These are phyloP conservation scores for Panthera uncia DNA, from an alignment of 2,113 vertebrate species.

Conservation along the genomic window DNA sequence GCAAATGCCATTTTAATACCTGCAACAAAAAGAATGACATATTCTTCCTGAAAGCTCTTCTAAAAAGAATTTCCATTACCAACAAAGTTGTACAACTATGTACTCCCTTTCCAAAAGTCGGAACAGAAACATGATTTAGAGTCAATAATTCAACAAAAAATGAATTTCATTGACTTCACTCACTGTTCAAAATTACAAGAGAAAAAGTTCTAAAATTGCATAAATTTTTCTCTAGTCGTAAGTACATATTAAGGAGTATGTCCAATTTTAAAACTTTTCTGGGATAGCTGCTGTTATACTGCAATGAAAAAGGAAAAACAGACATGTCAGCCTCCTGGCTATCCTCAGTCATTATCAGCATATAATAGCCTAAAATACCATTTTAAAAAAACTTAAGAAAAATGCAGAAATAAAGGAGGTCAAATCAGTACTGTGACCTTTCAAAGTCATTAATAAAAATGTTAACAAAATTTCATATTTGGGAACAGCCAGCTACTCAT, in stretches of 20 bases:
- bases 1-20: constrained; percentile 85
- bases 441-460: constrained; percentile 45
- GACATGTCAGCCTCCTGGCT: not conserved
- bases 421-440: not conserved
- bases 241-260: constrained; percentile 28
- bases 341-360: not conserved
- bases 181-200: constrained; percentile 10
- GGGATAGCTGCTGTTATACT: not conserved
- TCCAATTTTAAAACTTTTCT: not conserved
- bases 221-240: not conserved
- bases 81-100: not conserved
- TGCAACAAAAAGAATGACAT: constrained; percentile 77
- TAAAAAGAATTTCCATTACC: not conserved
- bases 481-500: not conserved
- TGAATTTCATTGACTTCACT: constrained; percentile 8
- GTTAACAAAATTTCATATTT: not conserved
- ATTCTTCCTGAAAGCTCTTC: constrained; percentile 23
- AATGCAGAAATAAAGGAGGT: constrained; percentile 7
- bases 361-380: not conserved
- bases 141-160: not conserved
- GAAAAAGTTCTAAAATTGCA: constrained; percentile 25
- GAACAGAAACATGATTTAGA: not conserved
- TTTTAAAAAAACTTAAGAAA: not conserved
- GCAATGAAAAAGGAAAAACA: not conserved
- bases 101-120: not conserved